Evolutionary conservation across 2,888 invertebrate genomes (phyloP).

Genomic region (Cerastis leucographa): DNA sequence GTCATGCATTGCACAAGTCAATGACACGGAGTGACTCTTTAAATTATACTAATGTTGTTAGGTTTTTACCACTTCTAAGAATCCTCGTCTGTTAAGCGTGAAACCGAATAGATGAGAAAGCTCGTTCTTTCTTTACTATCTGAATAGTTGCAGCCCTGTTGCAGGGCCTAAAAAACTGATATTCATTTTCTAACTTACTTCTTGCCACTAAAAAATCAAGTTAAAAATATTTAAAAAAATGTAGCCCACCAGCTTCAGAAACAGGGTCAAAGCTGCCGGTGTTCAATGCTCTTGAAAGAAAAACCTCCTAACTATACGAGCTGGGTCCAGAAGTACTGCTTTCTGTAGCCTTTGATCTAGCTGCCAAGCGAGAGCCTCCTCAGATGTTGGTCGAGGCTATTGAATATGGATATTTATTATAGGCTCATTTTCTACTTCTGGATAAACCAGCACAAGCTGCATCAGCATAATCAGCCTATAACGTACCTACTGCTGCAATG

Average conservation of each 20-base stretch:
- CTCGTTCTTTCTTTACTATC: neutral
- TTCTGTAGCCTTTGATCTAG: neutral
- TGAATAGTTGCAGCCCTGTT: no score
- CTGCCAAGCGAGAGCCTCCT: neutral
- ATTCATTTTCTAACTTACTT: no score
- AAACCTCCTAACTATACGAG: neutral
- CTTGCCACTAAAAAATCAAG: no score
- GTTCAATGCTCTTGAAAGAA: neutral
- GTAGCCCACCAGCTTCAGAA: neutral
- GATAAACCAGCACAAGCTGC: neutral
- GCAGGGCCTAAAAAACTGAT: neutral
- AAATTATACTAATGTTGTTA: neutral
- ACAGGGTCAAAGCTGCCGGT: neutral
- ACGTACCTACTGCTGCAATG: neutral
- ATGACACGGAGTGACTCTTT: conserved; percentile 33
- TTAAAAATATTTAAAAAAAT: neutral
- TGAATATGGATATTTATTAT: neutral
- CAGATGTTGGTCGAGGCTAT: neutral
- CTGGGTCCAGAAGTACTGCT: neutral
- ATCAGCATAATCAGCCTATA: no score
- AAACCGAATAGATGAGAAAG: neutral
- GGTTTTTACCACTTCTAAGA: neutral
- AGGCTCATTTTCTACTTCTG: neutral
- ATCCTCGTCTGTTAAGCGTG: neutral
- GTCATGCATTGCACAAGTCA: conserved; percentile 47